These are phyloP conservation scores for Macrosiphum euphorbiae DNA, from an alignment of 2,888 invertebrate genomes.

Conservation along the genomic window DNA sequence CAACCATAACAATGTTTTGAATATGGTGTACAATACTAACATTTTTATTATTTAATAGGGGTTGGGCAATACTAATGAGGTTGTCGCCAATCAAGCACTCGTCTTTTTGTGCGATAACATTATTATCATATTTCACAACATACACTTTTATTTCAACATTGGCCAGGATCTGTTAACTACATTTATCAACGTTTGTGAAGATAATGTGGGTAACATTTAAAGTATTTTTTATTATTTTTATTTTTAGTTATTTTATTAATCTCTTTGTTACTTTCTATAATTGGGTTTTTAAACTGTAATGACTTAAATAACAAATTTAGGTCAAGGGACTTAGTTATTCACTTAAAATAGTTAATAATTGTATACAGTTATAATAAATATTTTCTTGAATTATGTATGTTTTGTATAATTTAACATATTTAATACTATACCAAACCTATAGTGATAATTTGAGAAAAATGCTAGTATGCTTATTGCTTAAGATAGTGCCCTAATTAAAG, in stretches of 20 bases:
- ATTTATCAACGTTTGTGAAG: neutral
- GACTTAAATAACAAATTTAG: neutral
- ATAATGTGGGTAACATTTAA: constrained; percentile 2
- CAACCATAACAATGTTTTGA: neutral
- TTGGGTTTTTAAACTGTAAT: neutral
- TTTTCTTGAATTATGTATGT: neutral
- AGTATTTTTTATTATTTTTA: neutral
- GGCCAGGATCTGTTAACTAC: neutral
- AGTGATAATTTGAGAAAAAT: neutral
- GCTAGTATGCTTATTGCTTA: neutral
- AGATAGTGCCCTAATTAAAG: neutral
- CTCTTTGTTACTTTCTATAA: neutral
- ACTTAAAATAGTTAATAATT: neutral
- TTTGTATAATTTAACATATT: neutral
- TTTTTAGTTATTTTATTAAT: neutral
- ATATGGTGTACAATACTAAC: neutral
- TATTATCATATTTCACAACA: neutral
- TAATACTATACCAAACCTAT: neutral
- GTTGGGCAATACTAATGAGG: neutral
- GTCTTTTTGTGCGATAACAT: neutral
- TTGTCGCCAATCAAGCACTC: neutral
- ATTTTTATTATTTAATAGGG: neutral
- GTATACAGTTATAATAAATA: neutral
- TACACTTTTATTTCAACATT: neutral
- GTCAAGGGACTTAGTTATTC: neutral